Evolutionary conservation across 2,888 invertebrate genomes (phyloP).

Genomic region (Hirtodrosophila alboralis): DNA sequence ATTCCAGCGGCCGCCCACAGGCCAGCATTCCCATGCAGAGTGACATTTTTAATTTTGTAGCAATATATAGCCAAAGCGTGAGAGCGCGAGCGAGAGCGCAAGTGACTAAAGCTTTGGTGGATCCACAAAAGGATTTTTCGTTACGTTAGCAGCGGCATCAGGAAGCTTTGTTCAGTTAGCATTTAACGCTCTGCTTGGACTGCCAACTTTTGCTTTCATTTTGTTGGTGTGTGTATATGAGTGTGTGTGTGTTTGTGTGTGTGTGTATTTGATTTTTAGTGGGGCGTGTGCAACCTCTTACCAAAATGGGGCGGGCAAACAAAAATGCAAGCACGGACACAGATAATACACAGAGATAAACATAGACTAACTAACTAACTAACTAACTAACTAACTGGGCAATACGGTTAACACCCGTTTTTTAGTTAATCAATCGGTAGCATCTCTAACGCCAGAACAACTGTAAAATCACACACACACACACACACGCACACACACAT

Average conservation of each 20-base stretch:
- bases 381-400: conserved; percentile 22
- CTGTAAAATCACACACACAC: conserved; percentile 67
- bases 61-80: conserved; percentile 58
- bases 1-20: conserved; percentile 82
- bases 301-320: conserved; percentile 47
- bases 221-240: conserved; percentile 50
- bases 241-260: conserved; percentile 7
- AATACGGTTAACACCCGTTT: conserved; percentile 12
- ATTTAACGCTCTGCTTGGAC: conserved; percentile 71
- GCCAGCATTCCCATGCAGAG: conserved; percentile 72
- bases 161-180: conserved; percentile 74
- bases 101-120: conserved; percentile 26
- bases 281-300: conserved; percentile 62
- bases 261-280: conserved; percentile 29
- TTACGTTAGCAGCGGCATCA: conserved; percentile 25
- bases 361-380: conserved; percentile 16
- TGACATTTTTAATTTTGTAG: conserved; percentile 80
- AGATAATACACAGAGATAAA: too few species aligned
- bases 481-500: too few species aligned
- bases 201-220: conserved; percentile 73
- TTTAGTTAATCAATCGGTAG: conserved; percentile 47
- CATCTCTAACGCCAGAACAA: conserved; percentile 56
- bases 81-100: conserved; percentile 23
- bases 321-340: conserved; percentile 36
- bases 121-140: conserved; percentile 17